Evolutionary conservation across 2,113 vertebrate genomes (phyloP).

Genomic region (Chlorodrepanis virens): DNA sequence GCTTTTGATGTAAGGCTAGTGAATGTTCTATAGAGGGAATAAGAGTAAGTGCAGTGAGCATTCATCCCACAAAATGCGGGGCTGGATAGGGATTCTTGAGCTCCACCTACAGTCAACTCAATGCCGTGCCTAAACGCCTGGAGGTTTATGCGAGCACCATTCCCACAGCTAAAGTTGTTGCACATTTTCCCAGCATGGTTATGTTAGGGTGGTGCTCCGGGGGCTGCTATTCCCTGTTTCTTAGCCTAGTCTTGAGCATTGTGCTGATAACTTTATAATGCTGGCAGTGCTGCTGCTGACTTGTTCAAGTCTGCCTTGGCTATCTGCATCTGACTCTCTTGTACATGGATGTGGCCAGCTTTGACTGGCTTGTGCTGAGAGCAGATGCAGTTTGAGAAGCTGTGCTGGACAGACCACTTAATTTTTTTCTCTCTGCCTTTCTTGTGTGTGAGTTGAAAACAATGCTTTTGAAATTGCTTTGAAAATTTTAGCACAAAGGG

Average conservation of each 20-base stretch:
- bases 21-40: neutral
- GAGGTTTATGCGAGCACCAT: neutral
- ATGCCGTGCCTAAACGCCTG: neutral
- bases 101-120: neutral
- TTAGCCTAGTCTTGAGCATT: neutral
- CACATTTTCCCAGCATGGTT: neutral
- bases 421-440: neutral
- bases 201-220: neutral
- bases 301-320: neutral
- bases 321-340: neutral
- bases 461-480: neutral
- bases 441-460: neutral
- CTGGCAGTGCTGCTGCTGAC: neutral
- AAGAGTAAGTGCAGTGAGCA: fast-evolving
- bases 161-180: neutral
- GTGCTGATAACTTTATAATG: neutral
- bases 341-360: neutral
- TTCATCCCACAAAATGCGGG: neutral
- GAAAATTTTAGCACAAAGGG: neutral
- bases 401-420: neutral
- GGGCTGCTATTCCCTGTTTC: neutral
- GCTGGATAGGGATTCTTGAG: neutral
- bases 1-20: neutral
- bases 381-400: neutral
- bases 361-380: neutral